A percentile compares a stretch with the other conserved stretches of the same genome.
Conservation (phyloP, 2,113 vertebrate genomes). For the Casuarius casuarius region DNA sequence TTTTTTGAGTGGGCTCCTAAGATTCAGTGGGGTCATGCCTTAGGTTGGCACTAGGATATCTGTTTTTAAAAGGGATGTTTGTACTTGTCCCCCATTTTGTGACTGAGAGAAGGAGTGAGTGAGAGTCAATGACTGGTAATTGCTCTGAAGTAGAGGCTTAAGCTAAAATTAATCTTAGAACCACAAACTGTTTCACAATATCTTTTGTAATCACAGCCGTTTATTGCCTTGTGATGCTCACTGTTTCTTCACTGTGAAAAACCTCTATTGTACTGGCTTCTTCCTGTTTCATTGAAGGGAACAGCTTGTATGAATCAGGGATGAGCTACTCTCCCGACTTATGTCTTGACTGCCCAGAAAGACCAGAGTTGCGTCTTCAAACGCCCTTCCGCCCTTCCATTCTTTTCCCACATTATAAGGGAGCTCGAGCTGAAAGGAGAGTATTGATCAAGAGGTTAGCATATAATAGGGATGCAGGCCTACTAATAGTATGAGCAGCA, state of each 20-base stretch:
- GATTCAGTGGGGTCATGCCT: not conserved
- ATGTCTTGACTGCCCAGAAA: constrained; percentile 19
- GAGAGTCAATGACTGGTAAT: not conserved
- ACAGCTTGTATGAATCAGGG: constrained; percentile 65
- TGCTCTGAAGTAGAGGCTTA: not conserved
- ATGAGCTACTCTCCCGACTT: not conserved
- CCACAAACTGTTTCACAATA: constrained; percentile 57
- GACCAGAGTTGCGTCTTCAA: not conserved
- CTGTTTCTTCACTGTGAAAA: constrained; percentile 36
- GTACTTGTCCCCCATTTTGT: not conserved
- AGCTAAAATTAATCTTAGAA: constrained; percentile 62
- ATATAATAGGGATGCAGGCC: not conserved
- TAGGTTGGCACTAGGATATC: not conserved
- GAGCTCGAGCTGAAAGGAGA: not conserved
- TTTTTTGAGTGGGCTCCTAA: not conserved
- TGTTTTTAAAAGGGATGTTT: not conserved
- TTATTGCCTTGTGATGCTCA: constrained; percentile 51
- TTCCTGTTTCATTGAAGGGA: constrained; percentile 59
- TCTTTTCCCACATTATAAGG: not conserved
- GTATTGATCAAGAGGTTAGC: not conserved
- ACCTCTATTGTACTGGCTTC: constrained; percentile 52
- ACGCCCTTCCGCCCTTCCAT: not conserved
- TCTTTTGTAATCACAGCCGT: constrained; percentile 55
- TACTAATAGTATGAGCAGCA: not conserved
- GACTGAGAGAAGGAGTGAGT: not conserved